Evolutionary conservation across 1,140 invertebrate genomes (phyloP), one percentile per base, ranked within the genome.

Genomic region (Batillaria attramentaria): DNA sequence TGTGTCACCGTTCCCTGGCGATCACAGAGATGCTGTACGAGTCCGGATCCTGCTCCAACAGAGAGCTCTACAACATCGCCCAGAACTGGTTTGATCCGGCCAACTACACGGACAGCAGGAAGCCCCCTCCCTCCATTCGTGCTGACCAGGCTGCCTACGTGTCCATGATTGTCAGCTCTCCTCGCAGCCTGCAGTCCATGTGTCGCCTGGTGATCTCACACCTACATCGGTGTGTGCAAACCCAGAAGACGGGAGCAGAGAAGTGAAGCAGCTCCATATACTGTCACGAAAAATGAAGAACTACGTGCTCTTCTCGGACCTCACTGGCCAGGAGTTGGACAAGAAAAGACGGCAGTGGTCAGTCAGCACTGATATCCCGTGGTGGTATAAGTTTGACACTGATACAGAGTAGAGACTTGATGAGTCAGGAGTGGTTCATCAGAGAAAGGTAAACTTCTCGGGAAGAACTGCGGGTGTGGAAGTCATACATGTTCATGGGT

Each of bases 121-220:
- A 35, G 37, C 6, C 39, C 8, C 20, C 31, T n/a, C 6, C 31
- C 5, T 28, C 42, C 35, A 69, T 41, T 3, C n/a, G 8, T 5
- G 16, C 6, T 5, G 66, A 20, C 20, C 2, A 39, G 37, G n/a
- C 18, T 13, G 16, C 35, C n/a, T 69, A 35, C 1, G 3, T 69
- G 24, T 41, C 3, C 8, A 33, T 41, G 66, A 3, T 69, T 35
- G 33, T 6, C 66, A 69, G 10, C 8, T 41, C 66, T 4, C 66
- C 66, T 41, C 66, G 66, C 66, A 39, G 28, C 35, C 66, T 69
- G 66, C 33, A 35, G 66, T 41, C 37, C 16, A 41, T 39, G 31
- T 69, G 66, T 41, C 66, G 66, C 24, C 66, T 69, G 66, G 35
- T 41, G 66, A 69, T 69, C 66, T 69, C 37, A 69, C 66, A 20